A percentile compares a stretch with the other conserved stretches of the same genome.
Evolutionary conservation across 1,140 invertebrate genomes (phyloP).

Genomic region (Ceratina australensis): DNA sequence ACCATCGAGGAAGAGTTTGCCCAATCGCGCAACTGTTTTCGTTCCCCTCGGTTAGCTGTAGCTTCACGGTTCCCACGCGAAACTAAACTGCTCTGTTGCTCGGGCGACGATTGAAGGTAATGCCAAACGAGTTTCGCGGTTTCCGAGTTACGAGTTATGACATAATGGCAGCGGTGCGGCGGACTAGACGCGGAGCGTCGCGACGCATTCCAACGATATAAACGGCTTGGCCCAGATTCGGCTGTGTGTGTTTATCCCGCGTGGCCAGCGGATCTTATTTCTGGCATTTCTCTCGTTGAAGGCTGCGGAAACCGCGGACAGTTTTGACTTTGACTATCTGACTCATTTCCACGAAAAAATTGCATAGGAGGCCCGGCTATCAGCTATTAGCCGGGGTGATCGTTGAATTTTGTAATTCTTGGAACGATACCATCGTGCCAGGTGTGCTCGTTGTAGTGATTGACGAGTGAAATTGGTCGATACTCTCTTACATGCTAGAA

Average conservation of each 20-base stretch:
- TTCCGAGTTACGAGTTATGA: conserved; percentile 50
- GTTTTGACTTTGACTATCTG: neutral
- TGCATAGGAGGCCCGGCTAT: neutral
- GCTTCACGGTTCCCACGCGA: too few relatives aligned
- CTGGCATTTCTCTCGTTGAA: conserved; percentile 63
- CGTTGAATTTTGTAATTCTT: conserved; percentile 30
- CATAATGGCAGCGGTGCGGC: conserved; percentile 41
- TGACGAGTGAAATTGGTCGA: conserved; percentile 46
- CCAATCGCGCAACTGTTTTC: too few relatives aligned
- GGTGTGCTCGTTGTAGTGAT: conserved; percentile 6
- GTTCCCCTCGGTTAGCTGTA: too few relatives aligned
- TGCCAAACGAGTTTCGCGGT: conserved; percentile 43
- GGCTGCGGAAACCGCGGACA: conserved; percentile 55
- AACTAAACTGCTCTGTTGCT: too few relatives aligned
- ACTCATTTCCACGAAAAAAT: conserved; percentile 33
- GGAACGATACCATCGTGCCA: conserved; percentile 19
- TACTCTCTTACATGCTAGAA: conserved; percentile 10
- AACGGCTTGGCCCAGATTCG: conserved; percentile 69
- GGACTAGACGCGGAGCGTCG: conserved; percentile 31
- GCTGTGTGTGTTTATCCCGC: conserved; percentile 61
- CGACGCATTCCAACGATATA: conserved; percentile 66
- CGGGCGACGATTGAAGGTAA: conserved; percentile 14
- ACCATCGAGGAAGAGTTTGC: too few relatives aligned
- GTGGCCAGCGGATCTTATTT: conserved; percentile 65
- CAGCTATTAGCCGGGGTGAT: neutral